Percentiles rank a stretch among this genome's conserved stretches.
These are phyloP conservation scores for Ochropacha duplaris DNA, from an alignment of 2,888 invertebrate species.

Conservation along the genomic window DNA sequence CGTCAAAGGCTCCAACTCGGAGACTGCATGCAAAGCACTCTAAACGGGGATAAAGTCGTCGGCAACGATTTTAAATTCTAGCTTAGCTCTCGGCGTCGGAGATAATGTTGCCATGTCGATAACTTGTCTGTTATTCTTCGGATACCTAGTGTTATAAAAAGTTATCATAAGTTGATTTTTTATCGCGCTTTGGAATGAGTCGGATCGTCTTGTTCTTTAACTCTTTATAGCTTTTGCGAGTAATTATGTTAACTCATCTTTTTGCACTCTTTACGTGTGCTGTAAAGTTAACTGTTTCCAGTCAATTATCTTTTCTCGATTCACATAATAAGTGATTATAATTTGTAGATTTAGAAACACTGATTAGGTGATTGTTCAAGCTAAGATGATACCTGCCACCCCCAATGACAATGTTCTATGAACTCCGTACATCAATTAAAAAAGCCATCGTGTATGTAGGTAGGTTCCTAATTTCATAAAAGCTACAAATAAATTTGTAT, in stretches of 20 bases:
- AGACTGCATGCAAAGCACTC: conserved; percentile 55
- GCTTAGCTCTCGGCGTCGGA: conserved; percentile 29
- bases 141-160: conserved; percentile 15
- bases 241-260: neutral
- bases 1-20: conserved; percentile 58
- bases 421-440: too few species aligned
- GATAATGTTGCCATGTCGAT: conserved; percentile 47
- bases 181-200: neutral
- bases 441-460: too few species aligned
- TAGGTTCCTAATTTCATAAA: neutral
- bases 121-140: conserved; percentile 29
- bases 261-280: too few species aligned
- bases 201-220: neutral
- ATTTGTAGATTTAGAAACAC: neutral
- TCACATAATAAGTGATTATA: neutral
- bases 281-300: too few species aligned
- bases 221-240: neutral
- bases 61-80: conserved; percentile 55
- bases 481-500: neutral
- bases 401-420: too few species aligned
- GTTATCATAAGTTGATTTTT: conserved; percentile 4
- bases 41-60: conserved; percentile 48
- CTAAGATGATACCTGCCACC: too few species aligned
- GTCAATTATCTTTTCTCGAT: too few species aligned
- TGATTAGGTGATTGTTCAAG: too few species aligned